phyloP scores from a whole-genome alignment of 2,888 invertebrate genomes.

The Emmelina monodactyla region DNA sequence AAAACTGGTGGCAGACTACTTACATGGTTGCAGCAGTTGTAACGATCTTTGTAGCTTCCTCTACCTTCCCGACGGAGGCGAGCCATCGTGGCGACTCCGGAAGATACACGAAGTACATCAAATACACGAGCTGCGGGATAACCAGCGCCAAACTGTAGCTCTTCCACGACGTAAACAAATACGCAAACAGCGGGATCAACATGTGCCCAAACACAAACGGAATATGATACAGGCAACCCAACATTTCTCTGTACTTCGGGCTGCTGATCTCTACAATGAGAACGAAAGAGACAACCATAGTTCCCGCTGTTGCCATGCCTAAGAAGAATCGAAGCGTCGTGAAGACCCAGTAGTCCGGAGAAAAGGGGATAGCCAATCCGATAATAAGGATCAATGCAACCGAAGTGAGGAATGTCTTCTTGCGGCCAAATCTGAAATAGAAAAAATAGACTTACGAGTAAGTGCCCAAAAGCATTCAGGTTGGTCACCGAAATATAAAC shows the following conservation, averaged over 20 bases:
- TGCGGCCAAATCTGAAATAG: conserved; percentile 75
- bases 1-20: conserved; percentile 19
- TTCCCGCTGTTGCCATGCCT: conserved; percentile 80
- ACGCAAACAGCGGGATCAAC: conserved; percentile 69
- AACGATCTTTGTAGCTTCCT: conserved; percentile 70
- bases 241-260: conserved; percentile 50
- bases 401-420: conserved; percentile 73
- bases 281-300: conserved; percentile 80
- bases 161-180: conserved; percentile 71
- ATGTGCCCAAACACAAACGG: conserved; percentile 75
- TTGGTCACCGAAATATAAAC: too few species aligned
- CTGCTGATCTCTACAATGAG: conserved; percentile 73
- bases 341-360: conserved; percentile 68
- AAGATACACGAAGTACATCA: conserved; percentile 74
- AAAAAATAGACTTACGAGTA: not conserved
- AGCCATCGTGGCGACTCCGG: conserved; percentile 85
- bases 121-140: conserved; percentile 65
- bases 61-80: conserved; percentile 71
- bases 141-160: conserved; percentile 70
- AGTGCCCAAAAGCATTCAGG: not conserved
- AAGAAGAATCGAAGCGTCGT: conserved; percentile 71
- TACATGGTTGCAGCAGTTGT: conserved; percentile 68
- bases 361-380: conserved; percentile 73
- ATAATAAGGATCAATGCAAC: conserved; percentile 71
- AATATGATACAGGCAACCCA: conserved; percentile 72